A percentile compares a stretch with the other conserved stretches of the same genome.
Conservation (phyloP, 53 echinoderm and acorn worm species). For the Paracentrotus lividus region DNA sequence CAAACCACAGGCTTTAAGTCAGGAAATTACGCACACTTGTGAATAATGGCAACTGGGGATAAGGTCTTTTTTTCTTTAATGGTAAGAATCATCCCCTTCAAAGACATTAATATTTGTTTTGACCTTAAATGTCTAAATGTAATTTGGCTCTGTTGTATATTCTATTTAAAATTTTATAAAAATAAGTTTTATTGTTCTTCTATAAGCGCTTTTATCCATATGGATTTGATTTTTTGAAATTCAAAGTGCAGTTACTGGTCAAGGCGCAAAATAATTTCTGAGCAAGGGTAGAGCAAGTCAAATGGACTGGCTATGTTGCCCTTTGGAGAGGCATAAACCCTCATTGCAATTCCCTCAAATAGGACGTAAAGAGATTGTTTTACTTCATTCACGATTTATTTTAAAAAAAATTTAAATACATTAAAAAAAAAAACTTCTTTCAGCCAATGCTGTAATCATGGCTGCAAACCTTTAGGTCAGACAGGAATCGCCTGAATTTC, state of each 20-base stretch:
- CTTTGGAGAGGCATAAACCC: too few species aligned
- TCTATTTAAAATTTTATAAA: neutral
- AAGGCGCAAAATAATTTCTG: neutral
- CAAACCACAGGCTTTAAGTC: neutral
- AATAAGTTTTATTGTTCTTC: neutral
- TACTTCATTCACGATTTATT: too few species aligned
- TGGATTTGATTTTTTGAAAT: neutral
- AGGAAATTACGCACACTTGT: conserved; percentile 31
- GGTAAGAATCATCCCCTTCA: neutral
- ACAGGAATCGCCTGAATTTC: too few species aligned
- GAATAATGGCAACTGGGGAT: conserved; percentile 9
- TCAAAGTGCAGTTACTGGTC: neutral
- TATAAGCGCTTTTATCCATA: neutral
- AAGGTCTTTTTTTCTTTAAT: neutral
- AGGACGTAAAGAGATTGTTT: too few species aligned
- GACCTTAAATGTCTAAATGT: neutral
- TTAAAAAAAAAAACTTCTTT: too few species aligned
- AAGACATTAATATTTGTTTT: neutral
- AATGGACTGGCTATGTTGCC: too few species aligned
- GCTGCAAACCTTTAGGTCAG: too few species aligned
- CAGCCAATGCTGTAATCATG: too few species aligned
- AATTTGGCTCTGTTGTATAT: neutral
- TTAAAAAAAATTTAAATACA: too few species aligned
- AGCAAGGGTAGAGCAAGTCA: too few species aligned
- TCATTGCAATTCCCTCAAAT: too few species aligned